Evolutionary conservation across 2,888 invertebrate species (phyloP).

Genomic region (Drosophila kambysellisi): DNA sequence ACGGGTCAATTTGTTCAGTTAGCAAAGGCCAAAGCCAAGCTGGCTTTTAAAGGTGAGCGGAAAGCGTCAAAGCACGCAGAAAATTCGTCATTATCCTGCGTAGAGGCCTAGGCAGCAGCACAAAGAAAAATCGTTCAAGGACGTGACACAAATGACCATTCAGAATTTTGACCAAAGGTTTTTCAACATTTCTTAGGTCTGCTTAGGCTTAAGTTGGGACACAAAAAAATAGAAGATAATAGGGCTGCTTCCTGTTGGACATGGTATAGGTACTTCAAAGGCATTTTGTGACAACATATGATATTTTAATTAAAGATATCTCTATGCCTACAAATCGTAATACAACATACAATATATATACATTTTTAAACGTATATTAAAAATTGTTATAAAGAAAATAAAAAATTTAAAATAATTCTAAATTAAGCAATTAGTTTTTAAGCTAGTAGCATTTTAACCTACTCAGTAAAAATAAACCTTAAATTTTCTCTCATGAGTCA

Average conservation of each 20-base stretch:
- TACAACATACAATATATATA: conserved; percentile 20
- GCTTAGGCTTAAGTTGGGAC: conserved; percentile 1
- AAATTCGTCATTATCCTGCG: conserved; percentile 13
- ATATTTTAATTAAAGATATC: conserved; percentile 59
- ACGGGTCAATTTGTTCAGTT: conserved; percentile 44
- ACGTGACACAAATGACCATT: conserved; percentile 31
- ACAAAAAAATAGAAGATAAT: conserved; percentile 2
- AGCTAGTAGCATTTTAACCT: neutral
- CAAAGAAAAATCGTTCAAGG: conserved; percentile 11
- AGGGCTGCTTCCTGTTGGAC: neutral
- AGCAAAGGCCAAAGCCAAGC: conserved; percentile 10
- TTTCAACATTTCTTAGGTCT: neutral
- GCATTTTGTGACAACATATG: conserved; percentile 19
- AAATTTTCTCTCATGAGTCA: neutral
- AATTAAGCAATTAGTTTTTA: neutral
- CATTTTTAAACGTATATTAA: neutral
- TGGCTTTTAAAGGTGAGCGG: conserved; percentile 26
- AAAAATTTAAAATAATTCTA: neutral
- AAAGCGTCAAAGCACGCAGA: conserved; percentile 14
- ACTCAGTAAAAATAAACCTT: neutral
- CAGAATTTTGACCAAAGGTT: conserved; percentile 18
- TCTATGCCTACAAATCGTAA: conserved; percentile 21
- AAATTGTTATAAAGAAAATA: neutral
- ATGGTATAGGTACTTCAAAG: conserved; percentile 60
- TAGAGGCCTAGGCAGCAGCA: neutral